phyloP scores from a whole-genome alignment of 1,140 invertebrate genomes.

The Popillia japonica region DNA sequence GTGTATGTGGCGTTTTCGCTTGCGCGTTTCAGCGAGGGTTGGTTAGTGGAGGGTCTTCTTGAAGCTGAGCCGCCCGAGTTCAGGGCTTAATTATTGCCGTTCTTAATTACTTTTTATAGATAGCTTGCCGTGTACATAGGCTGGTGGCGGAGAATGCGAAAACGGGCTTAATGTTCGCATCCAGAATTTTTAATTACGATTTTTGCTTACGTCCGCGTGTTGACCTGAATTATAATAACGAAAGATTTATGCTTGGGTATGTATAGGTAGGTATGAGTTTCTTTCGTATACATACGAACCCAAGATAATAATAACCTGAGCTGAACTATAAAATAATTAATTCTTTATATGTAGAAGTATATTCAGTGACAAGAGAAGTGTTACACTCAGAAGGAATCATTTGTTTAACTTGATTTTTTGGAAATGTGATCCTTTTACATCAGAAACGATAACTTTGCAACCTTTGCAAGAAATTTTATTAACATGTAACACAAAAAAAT shows the following conservation, averaged over 20 bases:
- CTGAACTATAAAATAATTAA: background rate
- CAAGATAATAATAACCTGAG: background rate
- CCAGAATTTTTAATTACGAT: conserved; percentile 1
- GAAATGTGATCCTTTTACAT: too few relatives aligned
- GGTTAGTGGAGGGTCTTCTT: background rate
- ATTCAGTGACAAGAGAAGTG: too few relatives aligned
- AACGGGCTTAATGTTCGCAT: conserved; percentile 6
- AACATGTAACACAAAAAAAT: too few relatives aligned
- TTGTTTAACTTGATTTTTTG: too few relatives aligned
- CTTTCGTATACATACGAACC: background rate
- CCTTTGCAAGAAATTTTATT: too few relatives aligned
- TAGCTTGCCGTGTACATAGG: background rate
- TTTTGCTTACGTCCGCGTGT: background rate
- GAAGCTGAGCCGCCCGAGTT: background rate
- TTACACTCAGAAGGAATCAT: too few relatives aligned
- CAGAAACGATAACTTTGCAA: too few relatives aligned
- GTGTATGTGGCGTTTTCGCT: conserved; percentile 5
- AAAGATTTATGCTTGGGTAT: background rate
- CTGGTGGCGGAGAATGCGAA: background rate
- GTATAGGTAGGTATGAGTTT: background rate
- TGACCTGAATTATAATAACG: conserved; percentile 9
- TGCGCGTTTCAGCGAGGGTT: background rate
- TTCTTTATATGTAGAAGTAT: background rate
- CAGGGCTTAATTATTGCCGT: background rate
- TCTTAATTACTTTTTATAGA: conserved; percentile 19